These are phyloP conservation scores for Pseudorasbora parva DNA, from an alignment of 2,113 vertebrate species.

Conservation along the genomic window DNA sequence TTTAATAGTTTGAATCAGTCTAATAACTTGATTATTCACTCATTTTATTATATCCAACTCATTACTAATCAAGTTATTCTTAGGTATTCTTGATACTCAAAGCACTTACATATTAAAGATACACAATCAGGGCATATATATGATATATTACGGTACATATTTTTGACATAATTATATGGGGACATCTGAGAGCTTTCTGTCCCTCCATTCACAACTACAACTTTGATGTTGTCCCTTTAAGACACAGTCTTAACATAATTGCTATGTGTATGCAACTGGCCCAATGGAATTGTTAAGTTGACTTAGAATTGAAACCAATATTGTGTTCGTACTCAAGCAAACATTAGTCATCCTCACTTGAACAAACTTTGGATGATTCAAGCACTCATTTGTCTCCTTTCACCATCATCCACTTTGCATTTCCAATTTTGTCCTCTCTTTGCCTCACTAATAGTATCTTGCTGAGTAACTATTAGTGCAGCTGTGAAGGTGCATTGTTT, in stretches of 20 bases:
- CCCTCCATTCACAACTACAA: no score
- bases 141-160: no score
- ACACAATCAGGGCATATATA: background rate
- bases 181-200: no score
- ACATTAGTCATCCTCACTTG: background rate
- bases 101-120: background rate
- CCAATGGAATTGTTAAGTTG: background rate
- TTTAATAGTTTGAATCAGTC: background rate
- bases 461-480: background rate
- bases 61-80: background rate
- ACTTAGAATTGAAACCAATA: background rate
- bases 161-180: background rate
- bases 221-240: no score
- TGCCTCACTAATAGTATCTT: background rate
- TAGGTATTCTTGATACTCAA: background rate
- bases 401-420: background rate
- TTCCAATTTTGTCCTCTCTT: background rate
- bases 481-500: background rate
- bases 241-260: no score
- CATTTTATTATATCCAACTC: background rate
- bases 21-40: background rate
- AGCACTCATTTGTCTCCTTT: background rate
- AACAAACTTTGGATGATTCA: background rate
- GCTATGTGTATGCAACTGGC: no score
- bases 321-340: background rate